Percentiles rank a stretch among this genome's conserved stretches.
Conservation (phyloP, 2,888 invertebrate genomes). For the Chironomus tentans region DNA sequence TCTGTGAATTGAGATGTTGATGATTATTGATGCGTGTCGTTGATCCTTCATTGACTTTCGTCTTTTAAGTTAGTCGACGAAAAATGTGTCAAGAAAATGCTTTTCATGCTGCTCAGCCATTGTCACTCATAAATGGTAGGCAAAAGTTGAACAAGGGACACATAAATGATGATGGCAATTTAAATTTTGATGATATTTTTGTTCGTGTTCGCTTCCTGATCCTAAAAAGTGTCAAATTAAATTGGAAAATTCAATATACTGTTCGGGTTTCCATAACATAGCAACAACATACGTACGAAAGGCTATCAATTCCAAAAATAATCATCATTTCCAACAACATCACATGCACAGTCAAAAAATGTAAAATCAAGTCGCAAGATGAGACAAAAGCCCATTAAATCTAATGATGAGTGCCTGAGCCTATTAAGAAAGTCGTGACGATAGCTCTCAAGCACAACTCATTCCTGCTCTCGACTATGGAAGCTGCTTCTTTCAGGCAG, state of each 20-base stretch:
- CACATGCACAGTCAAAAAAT: neutral
- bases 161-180: slow-evolving; percentile 19
- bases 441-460: neutral
- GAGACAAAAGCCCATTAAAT: neutral
- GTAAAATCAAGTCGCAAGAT: neutral
- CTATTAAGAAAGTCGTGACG: slow-evolving; percentile 3
- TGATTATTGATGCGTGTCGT: slow-evolving; percentile 26
- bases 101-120: neutral
- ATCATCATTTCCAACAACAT: no score
- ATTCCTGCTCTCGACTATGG: neutral
- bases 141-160: neutral
- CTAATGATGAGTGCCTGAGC: slow-evolving; percentile 22
- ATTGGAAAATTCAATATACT: no score
- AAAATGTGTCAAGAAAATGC: neutral
- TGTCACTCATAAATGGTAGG: neutral
- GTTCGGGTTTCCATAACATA: no score
- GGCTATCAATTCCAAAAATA: neutral
- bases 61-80: neutral
- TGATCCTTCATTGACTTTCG: slow-evolving; percentile 23
- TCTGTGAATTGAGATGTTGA: slow-evolving; percentile 23
- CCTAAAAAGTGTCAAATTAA: neutral
- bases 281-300: neutral
- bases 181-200: neutral
- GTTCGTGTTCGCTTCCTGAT: neutral
- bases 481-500: neutral